Evolutionary conservation across 2,113 vertebrate genomes (phyloP).

Genomic region (Himantopus leucocephalus): DNA sequence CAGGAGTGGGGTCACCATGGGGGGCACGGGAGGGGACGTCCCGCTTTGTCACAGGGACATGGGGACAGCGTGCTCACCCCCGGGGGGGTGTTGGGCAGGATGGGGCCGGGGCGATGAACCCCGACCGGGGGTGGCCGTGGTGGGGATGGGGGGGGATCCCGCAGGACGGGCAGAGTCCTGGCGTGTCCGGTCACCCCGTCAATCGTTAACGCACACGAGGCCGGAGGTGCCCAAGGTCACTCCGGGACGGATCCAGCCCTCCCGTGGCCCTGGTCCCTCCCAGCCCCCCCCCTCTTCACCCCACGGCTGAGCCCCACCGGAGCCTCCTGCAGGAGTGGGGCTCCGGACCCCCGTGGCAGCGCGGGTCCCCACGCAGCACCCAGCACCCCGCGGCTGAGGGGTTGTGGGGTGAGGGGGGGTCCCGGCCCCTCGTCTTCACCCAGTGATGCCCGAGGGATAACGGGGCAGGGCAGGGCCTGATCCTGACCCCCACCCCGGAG

Average conservation of each 20-base stretch:
- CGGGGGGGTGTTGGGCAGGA: neutral
- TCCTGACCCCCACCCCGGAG: neutral
- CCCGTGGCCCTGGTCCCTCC: no score
- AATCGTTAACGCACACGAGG: neutral
- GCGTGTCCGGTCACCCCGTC: neutral
- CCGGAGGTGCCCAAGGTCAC: neutral
- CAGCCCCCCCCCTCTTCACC: no score
- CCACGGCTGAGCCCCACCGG: neutral
- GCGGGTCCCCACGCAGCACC: neutral
- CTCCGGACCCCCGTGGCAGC: fast-evolving
- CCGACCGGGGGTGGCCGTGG: neutral
- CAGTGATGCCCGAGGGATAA: neutral
- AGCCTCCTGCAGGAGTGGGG: neutral
- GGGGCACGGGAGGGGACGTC: neutral
- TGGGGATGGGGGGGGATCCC: neutral
- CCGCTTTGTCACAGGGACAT: neutral
- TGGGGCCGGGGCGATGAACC: neutral
- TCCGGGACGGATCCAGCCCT: neutral
- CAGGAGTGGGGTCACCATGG: neutral
- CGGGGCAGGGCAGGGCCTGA: neutral
- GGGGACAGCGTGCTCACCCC: neutral
- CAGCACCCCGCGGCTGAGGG: neutral
- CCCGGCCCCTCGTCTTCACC: neutral
- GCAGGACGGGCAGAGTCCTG: neutral
- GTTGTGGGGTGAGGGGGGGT: neutral